Evolutionary conservation across 1,140 invertebrate species (phyloP), one percentile per base, ranked within the genome.

Genomic region (Aricia agestis): DNA sequence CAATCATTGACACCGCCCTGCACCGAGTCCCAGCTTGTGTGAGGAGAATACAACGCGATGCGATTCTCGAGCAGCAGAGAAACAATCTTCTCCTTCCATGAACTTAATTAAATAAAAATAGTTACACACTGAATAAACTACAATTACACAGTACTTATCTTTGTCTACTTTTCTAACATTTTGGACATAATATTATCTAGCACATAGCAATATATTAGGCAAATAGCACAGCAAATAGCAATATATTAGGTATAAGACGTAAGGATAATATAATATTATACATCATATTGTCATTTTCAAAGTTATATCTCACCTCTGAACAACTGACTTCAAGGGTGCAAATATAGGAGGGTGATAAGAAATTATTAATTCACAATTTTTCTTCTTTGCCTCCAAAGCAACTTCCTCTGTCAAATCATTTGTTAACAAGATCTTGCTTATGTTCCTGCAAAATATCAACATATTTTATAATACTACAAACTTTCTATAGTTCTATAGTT

Each of bases 321-420:
- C 95, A 45, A 99, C 90, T 65, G 94, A 93, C 84, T 98, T 99
- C 19, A 99, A 75, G 6, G 96, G 94, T 18, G 92, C 90, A 90
- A 99, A 99, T 81, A 99, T 97, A 17, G 98, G 97, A 13, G 98
- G 98, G 94, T 99, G 98, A 89, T 99, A 99, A 0, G 97, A 96
- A 52, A 99, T 93, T 74, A 99, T 98, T 81, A 99, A 84, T 86
- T 98, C 94, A 66, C 93, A 93, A 13, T 94, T 92, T 31, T 93
- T 83, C 2, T 93, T 78, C 19, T 97, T 77, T 6, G 97, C 97
- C 94, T 99, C 98, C 19, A 95, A 84, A 81, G 98, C 93, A 0
- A 99, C 98, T 73, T 94, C 93, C 86, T 97, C 96, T 0, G 98
- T 99, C 61, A 99, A 92, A 90, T 99, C 98, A 92, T 98, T 99